phyloP scores from a whole-genome alignment of 2,113 vertebrate genomes.

The Oreochromis niloticus region DNA sequence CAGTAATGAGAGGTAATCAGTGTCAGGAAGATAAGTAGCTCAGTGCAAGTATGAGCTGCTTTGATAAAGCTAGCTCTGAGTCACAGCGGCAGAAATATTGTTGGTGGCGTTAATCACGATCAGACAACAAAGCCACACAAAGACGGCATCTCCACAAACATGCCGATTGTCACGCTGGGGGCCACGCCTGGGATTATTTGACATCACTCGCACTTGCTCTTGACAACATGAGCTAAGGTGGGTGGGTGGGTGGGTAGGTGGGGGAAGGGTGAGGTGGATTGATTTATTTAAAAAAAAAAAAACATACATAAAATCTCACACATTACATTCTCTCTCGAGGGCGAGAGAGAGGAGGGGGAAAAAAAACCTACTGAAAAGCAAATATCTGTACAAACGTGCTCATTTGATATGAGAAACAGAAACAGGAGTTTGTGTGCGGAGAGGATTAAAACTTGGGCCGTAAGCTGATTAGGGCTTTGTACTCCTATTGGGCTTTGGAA shows the following conservation, averaged over 20 bases:
- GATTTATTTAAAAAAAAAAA: neutral
- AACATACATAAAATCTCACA: neutral
- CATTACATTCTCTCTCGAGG: neutral
- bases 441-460: slow-evolving; percentile 65
- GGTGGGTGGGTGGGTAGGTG: rapidly evolving
- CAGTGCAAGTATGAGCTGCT: neutral
- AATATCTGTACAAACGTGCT: slow-evolving; percentile 54
- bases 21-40: neutral
- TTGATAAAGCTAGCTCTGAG: neutral
- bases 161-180: neutral
- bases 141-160: slow-evolving; percentile 2
- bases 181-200: neutral
- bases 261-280: neutral
- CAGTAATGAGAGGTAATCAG: neutral
- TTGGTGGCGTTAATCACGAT: neutral
- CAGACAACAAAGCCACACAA: neutral
- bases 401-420: slow-evolving; percentile 56
- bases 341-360: rapidly evolving
- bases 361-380: slow-evolving; percentile 6
- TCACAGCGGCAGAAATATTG: neutral
- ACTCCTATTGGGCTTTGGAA: slow-evolving; percentile 55
- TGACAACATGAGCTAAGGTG: neutral
- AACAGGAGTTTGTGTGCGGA: slow-evolving; percentile 55
- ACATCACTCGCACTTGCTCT: neutral
- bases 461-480: slow-evolving; percentile 70